These are phyloP conservation scores for Ochropleura plecta DNA, from an alignment of 2,888 invertebrate genomes.

Conservation along the genomic window DNA sequence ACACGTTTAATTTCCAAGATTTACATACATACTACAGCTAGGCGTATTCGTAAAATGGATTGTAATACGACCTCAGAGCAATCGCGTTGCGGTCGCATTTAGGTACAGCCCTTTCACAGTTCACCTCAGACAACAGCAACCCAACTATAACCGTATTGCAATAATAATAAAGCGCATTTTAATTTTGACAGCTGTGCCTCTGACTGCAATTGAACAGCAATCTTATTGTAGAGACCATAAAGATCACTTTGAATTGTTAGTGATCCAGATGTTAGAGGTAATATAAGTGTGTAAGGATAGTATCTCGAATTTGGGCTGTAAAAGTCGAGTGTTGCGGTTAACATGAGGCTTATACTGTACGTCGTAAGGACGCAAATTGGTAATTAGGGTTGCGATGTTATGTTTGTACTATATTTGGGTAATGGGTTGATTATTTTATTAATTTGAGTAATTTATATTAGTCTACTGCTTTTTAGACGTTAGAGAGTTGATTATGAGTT, in stretches of 20 bases:
- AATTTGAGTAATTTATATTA: neutral
- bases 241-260: neutral
- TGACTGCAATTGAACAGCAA: neutral
- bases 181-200: neutral
- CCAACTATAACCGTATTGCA: neutral
- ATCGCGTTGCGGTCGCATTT: slow-evolving; percentile 49
- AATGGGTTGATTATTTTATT: neutral
- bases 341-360: slow-evolving; percentile 32
- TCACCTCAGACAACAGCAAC: neutral
- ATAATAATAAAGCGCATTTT: neutral
- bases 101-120: slow-evolving; percentile 1
- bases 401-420: slow-evolving; percentile 17
- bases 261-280: neutral
- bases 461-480: neutral
- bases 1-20: slow-evolving; percentile 55
- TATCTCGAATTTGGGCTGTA: slow-evolving; percentile 52
- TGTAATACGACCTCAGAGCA: slow-evolving; percentile 52
- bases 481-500: too few species aligned
- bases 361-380: slow-evolving; percentile 51
- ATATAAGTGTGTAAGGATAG: neutral
- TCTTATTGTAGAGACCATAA: neutral
- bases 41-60: slow-evolving; percentile 60
- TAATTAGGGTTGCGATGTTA: slow-evolving; percentile 33
- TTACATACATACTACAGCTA: slow-evolving; percentile 60
- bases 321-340: slow-evolving; percentile 53